Evolutionary conservation across 2,797 vertebrate species (phyloP).

Genomic region (Dendrocincla tyrannina): DNA sequence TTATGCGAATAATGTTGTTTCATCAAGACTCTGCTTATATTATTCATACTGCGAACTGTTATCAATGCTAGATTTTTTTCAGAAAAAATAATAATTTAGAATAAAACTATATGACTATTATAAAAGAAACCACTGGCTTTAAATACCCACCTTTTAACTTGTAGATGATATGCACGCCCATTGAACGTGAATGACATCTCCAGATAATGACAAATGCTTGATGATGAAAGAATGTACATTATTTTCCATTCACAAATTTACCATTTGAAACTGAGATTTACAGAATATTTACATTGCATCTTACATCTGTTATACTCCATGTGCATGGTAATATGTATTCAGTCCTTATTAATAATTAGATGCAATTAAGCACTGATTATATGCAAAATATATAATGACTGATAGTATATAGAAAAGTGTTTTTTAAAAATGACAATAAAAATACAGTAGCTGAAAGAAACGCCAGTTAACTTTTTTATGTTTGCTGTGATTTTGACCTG

Average conservation of each 20-base stretch:
- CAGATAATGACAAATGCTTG: background rate
- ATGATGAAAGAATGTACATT: background rate
- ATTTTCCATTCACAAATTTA: background rate
- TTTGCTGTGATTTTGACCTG: background rate
- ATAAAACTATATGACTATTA: background rate
- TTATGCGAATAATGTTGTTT: background rate
- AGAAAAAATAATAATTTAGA: background rate
- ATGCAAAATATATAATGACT: background rate
- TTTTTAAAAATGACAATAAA: conserved; percentile 34
- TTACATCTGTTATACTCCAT: background rate
- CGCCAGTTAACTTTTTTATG: background rate
- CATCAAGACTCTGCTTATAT: background rate
- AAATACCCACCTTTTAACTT: background rate
- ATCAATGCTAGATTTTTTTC: background rate
- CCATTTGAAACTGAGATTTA: background rate
- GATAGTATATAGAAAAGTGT: background rate
- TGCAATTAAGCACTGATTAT: background rate
- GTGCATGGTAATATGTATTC: background rate
- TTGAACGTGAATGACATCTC: background rate
- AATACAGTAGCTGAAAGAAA: background rate
- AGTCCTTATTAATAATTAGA: background rate
- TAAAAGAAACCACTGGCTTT: background rate
- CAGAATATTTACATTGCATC: background rate
- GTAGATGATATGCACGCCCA: background rate
- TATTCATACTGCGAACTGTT: background rate